Percentiles rank a stretch among this genome's conserved stretches.
These are phyloP conservation scores for Platycnemis pennipes DNA, from an alignment of 2,888 invertebrate species.

Conservation along the genomic window DNA sequence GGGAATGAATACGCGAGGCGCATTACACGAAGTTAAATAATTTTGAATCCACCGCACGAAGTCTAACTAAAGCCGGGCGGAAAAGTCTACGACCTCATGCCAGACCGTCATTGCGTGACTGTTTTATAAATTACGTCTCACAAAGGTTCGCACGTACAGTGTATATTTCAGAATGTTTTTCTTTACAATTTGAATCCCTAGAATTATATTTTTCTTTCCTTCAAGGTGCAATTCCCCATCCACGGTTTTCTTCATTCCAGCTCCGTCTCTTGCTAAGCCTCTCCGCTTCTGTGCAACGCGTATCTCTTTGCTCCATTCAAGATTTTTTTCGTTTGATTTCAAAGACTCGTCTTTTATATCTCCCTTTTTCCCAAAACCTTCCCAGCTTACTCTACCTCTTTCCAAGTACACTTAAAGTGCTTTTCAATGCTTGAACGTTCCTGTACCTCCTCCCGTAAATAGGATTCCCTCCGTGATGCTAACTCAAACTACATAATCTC, in stretches of 20 bases:
- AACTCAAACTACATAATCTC: neutral
- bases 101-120: constrained; percentile 28
- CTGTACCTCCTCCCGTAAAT: neutral
- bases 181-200: neutral
- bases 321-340: constrained; percentile 19
- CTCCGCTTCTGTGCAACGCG: neutral
- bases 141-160: constrained; percentile 9
- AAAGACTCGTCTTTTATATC: neutral
- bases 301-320: neutral
- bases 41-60: constrained; percentile 28
- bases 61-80: neutral
- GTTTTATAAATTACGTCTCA: neutral
- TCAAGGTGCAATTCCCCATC: neutral
- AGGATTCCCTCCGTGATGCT: neutral
- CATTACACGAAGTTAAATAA: constrained; percentile 8
- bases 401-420: constrained; percentile 14
- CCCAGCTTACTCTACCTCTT: neutral
- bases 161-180: neutral
- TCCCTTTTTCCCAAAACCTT: neutral
- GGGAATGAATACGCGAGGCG: neutral
- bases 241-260: neutral
- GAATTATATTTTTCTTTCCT: neutral
- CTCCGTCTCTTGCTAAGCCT: neutral
- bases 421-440: constrained; percentile 25
- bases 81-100: constrained; percentile 1